Evolutionary conservation across 2,888 invertebrate species (phyloP).

Genomic region (Crematogaster levior): DNA sequence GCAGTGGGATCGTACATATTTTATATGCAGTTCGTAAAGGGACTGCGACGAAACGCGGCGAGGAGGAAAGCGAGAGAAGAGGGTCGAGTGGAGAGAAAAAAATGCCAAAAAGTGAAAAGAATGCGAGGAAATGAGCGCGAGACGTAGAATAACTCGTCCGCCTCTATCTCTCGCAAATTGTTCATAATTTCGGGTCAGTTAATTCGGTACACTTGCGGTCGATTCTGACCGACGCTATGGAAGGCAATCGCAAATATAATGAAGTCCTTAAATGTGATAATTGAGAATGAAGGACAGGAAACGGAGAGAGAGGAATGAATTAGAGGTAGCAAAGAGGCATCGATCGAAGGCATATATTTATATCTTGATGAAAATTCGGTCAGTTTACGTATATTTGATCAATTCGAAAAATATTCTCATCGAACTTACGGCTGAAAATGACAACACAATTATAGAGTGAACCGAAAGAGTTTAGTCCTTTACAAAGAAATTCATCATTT

Average conservation of each 20-base stretch:
- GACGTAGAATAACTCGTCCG: slow-evolving; percentile 35
- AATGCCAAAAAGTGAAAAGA: slow-evolving; percentile 23
- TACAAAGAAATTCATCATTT: not conserved
- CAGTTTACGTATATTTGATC: not conserved
- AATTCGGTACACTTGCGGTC: slow-evolving; percentile 28
- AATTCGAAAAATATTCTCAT: not conserved
- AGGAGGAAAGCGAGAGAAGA: slow-evolving; percentile 11
- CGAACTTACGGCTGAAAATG: not conserved
- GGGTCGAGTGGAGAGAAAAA: slow-evolving; percentile 11
- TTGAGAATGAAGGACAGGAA: slow-evolving; percentile 15
- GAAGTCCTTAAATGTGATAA: slow-evolving; percentile 68
- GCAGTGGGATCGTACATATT: slow-evolving; percentile 61
- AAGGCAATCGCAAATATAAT: slow-evolving; percentile 59
- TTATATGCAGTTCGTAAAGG: slow-evolving; percentile 66
- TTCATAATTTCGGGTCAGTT: slow-evolving; percentile 64
- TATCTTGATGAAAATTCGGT: not conserved
- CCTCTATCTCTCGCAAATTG: slow-evolving; percentile 63
- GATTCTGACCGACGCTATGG: slow-evolving; percentile 10
- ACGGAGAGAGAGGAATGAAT: slow-evolving; percentile 8
- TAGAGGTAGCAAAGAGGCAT: not conserved
- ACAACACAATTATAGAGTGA: not conserved
- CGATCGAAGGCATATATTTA: not conserved
- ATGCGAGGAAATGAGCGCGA: slow-evolving; percentile 41
- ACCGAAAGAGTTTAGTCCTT: not conserved
- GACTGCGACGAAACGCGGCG: slow-evolving; percentile 31